Evolutionary conservation across 2,888 invertebrate genomes (phyloP).

Genomic region (Thecocarcelia acutangulata): DNA sequence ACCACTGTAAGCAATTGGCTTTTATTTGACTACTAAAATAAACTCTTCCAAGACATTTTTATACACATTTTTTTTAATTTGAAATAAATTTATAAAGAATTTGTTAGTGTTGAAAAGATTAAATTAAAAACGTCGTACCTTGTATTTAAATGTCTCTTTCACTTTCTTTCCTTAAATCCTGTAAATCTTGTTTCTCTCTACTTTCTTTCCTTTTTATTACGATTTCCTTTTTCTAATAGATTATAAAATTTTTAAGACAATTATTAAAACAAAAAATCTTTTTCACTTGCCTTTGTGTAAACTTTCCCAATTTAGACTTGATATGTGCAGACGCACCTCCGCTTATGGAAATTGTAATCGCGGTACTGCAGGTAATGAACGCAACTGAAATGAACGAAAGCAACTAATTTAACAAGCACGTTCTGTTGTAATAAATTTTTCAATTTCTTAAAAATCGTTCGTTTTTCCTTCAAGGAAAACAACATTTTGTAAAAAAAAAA

Average conservation of each 20-base stretch:
- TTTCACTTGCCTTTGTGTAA: constrained; percentile 58
- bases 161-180: constrained; percentile 9
- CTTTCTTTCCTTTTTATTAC: not conserved
- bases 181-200: not conserved
- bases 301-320: constrained; percentile 88
- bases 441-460: constrained; percentile 37
- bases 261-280: constrained; percentile 11
- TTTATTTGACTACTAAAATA: too few species aligned
- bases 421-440: constrained; percentile 57
- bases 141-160: constrained; percentile 31
- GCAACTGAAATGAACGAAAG: constrained; percentile 56
- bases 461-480: constrained; percentile 11
- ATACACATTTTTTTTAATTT: too few species aligned
- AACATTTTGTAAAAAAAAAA: not conserved
- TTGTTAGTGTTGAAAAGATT: not conserved
- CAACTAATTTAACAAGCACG: constrained; percentile 59
- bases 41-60: too few species aligned
- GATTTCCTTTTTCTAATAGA: not conserved
- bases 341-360: constrained; percentile 97
- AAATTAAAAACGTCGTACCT: constrained; percentile 18
- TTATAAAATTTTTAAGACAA: constrained; percentile 19
- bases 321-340: constrained; percentile 98
- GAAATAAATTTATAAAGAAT: not conserved
- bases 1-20: too few species aligned
- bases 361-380: constrained; percentile 96